phyloP scores from a whole-genome alignment of 2,888 invertebrate species.

The Pammene aurita region DNA sequence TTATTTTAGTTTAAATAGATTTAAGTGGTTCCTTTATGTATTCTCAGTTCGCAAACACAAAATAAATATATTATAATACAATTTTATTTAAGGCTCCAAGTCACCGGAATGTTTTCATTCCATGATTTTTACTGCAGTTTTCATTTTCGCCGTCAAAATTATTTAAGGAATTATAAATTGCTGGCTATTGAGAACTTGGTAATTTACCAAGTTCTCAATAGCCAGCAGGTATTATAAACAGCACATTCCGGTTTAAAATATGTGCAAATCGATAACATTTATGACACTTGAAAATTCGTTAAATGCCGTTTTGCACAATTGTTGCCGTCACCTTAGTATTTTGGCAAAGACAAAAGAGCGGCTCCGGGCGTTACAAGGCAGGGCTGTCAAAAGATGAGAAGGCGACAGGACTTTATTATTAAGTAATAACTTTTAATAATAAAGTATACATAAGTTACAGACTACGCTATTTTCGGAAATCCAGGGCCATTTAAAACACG shows the following conservation, averaged over 20 bases:
- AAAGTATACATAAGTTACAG: too few species aligned
- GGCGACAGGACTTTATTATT: too few species aligned
- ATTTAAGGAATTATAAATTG: slow-evolving; percentile 11
- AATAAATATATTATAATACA: too few species aligned
- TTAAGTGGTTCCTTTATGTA: too few species aligned
- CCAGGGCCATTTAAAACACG: too few species aligned
- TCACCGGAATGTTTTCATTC: background rate
- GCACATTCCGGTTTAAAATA: slow-evolving; percentile 12
- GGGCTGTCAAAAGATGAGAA: too few species aligned
- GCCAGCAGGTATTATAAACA: slow-evolving; percentile 20
- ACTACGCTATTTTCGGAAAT: too few species aligned
- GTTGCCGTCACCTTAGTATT: slow-evolving; percentile 47
- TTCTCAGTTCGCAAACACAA: too few species aligned
- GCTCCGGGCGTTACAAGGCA: background rate
- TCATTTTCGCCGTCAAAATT: background rate
- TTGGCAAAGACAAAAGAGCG: slow-evolving; percentile 57
- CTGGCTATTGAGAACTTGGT: slow-evolving; percentile 2
- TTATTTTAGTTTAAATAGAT: too few species aligned
- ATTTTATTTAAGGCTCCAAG: too few species aligned
- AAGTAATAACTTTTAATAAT: too few species aligned
- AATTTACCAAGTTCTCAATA: slow-evolving; percentile 4
- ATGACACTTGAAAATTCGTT: slow-evolving; percentile 41
- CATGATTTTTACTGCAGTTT: too few species aligned
- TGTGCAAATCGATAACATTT: slow-evolving; percentile 9
- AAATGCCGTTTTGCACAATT: slow-evolving; percentile 52